phyloP scores from a whole-genome alignment of 2,888 invertebrate genomes.

The Cataglyphis altisquamis region DNA sequence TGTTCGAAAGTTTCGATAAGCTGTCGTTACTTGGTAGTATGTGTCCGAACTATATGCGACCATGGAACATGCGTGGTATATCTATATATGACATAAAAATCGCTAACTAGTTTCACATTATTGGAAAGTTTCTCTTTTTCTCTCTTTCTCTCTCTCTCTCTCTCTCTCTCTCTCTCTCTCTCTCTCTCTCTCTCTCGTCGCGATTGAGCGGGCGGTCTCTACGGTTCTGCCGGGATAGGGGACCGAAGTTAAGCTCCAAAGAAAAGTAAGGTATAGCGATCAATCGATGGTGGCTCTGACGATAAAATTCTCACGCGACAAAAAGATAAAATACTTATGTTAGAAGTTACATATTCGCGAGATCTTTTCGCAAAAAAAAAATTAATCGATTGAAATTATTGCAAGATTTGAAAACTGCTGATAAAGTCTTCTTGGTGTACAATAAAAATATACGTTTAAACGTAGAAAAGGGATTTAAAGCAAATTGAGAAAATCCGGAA shows the following conservation, averaged over 20 bases:
- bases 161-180: neutral
- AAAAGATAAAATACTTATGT: conserved; percentile 64
- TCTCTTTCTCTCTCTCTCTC: too few relatives aligned
- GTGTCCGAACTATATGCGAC: conserved; percentile 52
- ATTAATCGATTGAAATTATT: conserved; percentile 20
- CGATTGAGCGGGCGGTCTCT: conserved; percentile 59
- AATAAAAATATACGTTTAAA: conserved; percentile 16
- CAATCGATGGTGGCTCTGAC: conserved; percentile 73
- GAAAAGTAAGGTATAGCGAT: conserved; percentile 74
- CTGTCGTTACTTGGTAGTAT: conserved; percentile 55
- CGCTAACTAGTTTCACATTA: conserved; percentile 78
- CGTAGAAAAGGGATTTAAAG: conserved; percentile 26
- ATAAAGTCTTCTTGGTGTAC: conserved; percentile 4
- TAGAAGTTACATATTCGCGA: conserved; percentile 41
- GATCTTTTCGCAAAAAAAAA: conserved; percentile 10
- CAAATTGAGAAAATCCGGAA: conserved; percentile 42
- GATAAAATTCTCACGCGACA: conserved; percentile 75
- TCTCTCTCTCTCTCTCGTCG: neutral
- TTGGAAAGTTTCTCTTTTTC: conserved; percentile 73
- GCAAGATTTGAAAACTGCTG: neutral
- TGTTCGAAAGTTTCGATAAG: conserved; percentile 56
- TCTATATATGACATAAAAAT: conserved; percentile 70
- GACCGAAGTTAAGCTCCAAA: conserved; percentile 78
- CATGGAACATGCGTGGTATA: conserved; percentile 49
- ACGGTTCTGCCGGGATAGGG: conserved; percentile 55